A percentile compares a stretch with the other conserved stretches of the same genome.
Conservation (phyloP, 2,797 vertebrate genomes). For the Pitangus sulphuratus region DNA sequence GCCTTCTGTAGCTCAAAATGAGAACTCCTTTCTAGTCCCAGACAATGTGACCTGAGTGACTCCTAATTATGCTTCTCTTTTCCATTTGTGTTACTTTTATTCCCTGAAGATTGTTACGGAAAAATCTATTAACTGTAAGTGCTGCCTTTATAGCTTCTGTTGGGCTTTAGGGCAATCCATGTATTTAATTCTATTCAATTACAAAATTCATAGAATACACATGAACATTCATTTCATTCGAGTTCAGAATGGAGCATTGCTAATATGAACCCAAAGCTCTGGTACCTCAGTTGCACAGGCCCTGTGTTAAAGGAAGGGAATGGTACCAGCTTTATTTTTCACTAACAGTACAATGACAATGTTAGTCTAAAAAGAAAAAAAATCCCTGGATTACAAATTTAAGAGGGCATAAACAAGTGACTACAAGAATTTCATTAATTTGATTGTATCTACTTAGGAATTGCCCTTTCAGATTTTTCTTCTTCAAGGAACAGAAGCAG, state of each 20-base stretch:
- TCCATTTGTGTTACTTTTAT: neutral
- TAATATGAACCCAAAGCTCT: neutral
- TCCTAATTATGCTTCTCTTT: neutral
- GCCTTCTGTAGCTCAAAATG: neutral
- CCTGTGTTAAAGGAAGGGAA: neutral
- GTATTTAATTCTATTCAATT: neutral
- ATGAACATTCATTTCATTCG: neutral
- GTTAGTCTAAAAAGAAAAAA: neutral
- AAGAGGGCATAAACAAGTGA: neutral
- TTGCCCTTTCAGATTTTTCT: neutral
- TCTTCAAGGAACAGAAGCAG: neutral
- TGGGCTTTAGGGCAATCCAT: neutral
- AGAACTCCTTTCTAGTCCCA: neutral
- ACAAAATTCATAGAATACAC: neutral
- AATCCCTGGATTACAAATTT: neutral
- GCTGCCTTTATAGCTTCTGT: neutral
- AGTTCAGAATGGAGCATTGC: neutral
- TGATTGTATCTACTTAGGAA: neutral
- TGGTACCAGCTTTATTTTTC: neutral
- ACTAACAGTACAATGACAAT: neutral
- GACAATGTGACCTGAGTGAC: neutral
- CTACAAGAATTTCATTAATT: neutral
- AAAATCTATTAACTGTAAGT: neutral
- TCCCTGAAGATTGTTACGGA: neutral
- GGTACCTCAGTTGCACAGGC: neutral